A percentile compares a stretch with the other conserved stretches of the same genome.
These are phyloP conservation scores for Masticophis lateralis DNA, from an alignment of 2,797 vertebrate genomes.

Conservation along the genomic window DNA sequence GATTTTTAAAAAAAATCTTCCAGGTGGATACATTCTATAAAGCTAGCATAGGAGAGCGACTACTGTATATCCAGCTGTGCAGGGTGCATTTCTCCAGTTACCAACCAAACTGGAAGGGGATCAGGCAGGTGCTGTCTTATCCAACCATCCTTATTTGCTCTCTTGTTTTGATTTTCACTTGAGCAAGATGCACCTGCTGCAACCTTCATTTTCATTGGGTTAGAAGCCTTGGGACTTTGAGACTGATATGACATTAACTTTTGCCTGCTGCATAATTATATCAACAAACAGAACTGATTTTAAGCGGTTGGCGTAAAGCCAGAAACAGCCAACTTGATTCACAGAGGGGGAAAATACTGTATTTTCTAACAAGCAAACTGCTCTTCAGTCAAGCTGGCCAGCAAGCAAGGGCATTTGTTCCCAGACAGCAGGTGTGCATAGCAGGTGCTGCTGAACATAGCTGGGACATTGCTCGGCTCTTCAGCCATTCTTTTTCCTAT, in stretches of 20 bases:
- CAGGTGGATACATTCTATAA: background rate
- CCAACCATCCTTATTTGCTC: accelerated
- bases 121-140: background rate
- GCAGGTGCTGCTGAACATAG: background rate
- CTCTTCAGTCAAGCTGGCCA: background rate
- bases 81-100: background rate
- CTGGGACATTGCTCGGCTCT: constrained; percentile 4
- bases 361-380: constrained; percentile 20
- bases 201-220: background rate
- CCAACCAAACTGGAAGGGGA: background rate
- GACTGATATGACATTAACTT: constrained; percentile 30
- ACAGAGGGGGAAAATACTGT: background rate
- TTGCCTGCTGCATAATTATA: constrained; percentile 26
- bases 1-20: background rate
- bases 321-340: constrained; percentile 17
- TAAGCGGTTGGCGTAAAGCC: background rate
- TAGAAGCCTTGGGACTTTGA: background rate
- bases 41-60: constrained; percentile 22
- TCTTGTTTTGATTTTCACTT: constrained; percentile 13
- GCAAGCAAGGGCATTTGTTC: background rate
- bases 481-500: background rate
- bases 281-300: constrained; percentile 20
- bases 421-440: constrained; percentile 10
- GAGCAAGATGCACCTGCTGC: constrained; percentile 3
- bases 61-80: constrained; percentile 7